phyloP scores from a whole-genome alignment of 2,113 vertebrate genomes.

The Lichenostomus cassidix region DNA sequence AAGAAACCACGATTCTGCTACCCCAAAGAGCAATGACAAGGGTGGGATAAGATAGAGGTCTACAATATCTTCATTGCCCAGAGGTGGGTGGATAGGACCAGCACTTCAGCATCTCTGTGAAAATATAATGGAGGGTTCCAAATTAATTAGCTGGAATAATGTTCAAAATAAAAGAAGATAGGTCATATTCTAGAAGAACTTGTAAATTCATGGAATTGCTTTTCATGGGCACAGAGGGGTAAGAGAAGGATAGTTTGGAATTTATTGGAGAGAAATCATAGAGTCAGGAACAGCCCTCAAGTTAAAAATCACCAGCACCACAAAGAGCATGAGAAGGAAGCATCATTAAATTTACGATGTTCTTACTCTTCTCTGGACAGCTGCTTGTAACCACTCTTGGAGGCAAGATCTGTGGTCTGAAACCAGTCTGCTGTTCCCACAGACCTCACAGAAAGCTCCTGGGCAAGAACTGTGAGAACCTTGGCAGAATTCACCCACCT shows the following conservation, averaged over 20 bases:
- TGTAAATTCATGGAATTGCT: background rate
- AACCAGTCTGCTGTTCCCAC: background rate
- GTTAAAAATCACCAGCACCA: background rate
- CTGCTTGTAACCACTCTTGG: background rate
- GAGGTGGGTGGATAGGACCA: background rate
- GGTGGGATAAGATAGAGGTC: background rate
- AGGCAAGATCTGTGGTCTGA: background rate
- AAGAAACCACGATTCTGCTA: background rate
- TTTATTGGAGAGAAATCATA: background rate
- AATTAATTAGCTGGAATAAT: background rate
- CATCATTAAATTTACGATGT: background rate
- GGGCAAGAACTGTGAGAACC: background rate
- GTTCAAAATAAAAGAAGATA: background rate
- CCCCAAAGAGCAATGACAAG: background rate
- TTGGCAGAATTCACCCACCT: accelerated
- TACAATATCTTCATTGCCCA: background rate
- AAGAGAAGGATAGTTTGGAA: background rate
- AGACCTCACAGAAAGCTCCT: background rate
- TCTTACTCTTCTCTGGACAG: background rate
- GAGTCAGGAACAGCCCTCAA: background rate
- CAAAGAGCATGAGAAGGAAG: background rate
- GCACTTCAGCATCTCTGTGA: background rate
- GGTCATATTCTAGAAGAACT: background rate
- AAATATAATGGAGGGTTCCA: background rate
- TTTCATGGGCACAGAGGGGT: background rate